Percentiles rank a stretch among this genome's conserved stretches.
These are phyloP conservation scores for Styela clava DNA, from an alignment of 23 tunicate genomes.

Conservation along the genomic window DNA sequence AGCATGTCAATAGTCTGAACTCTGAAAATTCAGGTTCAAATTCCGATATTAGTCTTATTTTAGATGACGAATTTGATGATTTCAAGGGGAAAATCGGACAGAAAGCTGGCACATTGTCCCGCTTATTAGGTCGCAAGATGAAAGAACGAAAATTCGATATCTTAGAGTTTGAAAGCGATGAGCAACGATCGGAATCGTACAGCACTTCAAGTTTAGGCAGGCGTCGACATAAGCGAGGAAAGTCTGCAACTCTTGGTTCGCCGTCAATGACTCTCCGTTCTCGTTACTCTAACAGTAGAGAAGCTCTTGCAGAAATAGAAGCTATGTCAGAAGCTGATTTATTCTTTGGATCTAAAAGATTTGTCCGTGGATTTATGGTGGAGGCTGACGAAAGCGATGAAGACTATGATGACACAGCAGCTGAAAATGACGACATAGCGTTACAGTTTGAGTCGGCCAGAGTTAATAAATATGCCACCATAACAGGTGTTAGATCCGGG, in stretches of 20 bases:
- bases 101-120: slow-evolving; percentile 5
- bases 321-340: neutral
- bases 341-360: neutral
- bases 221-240: neutral
- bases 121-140: slow-evolving; percentile 7
- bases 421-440: slow-evolving; percentile 4
- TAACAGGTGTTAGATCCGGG: slow-evolving; percentile 18
- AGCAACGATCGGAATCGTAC: neutral
- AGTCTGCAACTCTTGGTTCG: slow-evolving; percentile 18
- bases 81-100: neutral
- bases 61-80: slow-evolving; percentile 15
- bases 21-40: slow-evolving; percentile 8
- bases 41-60: neutral
- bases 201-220: slow-evolving; percentile 19
- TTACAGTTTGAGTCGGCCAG: slow-evolving; percentile 14
- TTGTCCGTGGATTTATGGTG: slow-evolving; percentile 9
- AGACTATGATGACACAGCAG: neutral
- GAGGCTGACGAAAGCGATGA: slow-evolving; percentile 10
- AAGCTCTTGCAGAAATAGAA: neutral
- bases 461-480: slow-evolving; percentile 23
- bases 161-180: neutral
- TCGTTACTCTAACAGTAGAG: slow-evolving; percentile 1
- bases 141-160: slow-evolving; percentile 13
- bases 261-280: slow-evolving; percentile 12
- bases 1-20: slow-evolving; percentile 14